Conservation (phyloP, 1,140 invertebrate genomes). For the Caenorhabditis latens region DNA sequence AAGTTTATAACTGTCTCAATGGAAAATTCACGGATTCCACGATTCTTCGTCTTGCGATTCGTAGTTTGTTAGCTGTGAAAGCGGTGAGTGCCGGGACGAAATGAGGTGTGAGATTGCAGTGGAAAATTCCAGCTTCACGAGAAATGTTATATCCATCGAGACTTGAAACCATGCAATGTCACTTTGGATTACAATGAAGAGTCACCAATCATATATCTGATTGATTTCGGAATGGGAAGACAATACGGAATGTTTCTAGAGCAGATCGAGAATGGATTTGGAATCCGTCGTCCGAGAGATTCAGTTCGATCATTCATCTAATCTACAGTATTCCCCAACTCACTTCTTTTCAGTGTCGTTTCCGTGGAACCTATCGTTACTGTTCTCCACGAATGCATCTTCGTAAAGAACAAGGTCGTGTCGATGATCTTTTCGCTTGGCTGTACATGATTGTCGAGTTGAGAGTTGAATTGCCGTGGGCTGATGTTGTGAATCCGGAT, state of each 20-base stretch:
- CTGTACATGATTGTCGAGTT: constrained; percentile 75
- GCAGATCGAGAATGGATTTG: not conserved
- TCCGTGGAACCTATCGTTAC: constrained; percentile 55
- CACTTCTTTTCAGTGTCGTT: constrained; percentile 51
- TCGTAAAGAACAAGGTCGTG: constrained; percentile 63
- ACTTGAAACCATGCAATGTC: constrained; percentile 42
- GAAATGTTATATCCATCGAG: constrained; percentile 32
- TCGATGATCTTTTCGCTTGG: constrained; percentile 73
- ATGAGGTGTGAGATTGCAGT: not conserved
- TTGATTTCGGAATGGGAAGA: constrained; percentile 42
- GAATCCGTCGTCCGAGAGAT: constrained; percentile 25
- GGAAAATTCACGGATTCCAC: constrained; percentile 15
- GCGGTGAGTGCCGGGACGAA: not conserved
- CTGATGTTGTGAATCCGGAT: constrained; percentile 14
- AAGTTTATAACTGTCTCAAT: not conserved
- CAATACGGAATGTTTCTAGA: constrained; percentile 7
- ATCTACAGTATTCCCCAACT: not conserved
- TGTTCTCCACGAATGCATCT: constrained; percentile 50
- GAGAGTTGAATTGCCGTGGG: constrained; percentile 70
- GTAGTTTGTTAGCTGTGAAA: constrained; percentile 26
- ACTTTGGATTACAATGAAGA: constrained; percentile 35
- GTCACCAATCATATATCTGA: constrained; percentile 1
- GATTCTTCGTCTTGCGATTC: constrained; percentile 36
- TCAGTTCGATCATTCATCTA: not conserved
- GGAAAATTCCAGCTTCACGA: constrained; percentile 21